A percentile compares a stretch with the other conserved stretches of the same genome.
These are phyloP conservation scores for Beris morrisii DNA, from an alignment of 2,888 invertebrate species.

Conservation along the genomic window DNA sequence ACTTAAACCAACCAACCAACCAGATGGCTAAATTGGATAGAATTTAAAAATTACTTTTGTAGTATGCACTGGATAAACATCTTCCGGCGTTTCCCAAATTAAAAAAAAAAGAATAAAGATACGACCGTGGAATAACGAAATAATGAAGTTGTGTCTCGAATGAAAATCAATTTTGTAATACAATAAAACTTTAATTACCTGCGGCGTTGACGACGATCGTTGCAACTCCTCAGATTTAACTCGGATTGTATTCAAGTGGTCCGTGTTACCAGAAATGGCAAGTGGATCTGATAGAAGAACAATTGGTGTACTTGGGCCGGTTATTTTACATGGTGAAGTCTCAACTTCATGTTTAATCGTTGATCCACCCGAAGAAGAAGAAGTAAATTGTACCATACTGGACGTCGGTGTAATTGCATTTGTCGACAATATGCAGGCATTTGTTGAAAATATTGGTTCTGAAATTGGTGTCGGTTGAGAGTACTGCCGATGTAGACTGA, in stretches of 20 bases:
- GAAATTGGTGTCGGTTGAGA: slow-evolving; percentile 56
- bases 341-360: slow-evolving; percentile 34
- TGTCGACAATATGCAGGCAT: slow-evolving; percentile 32
- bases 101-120: too few relatives aligned
- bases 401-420: slow-evolving; percentile 29
- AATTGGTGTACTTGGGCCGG: slow-evolving; percentile 51
- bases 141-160: too few relatives aligned
- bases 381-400: slow-evolving; percentile 35
- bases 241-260: slow-evolving; percentile 53
- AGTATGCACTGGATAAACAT: too few relatives aligned
- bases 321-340: slow-evolving; percentile 6
- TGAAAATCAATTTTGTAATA: too few relatives aligned
- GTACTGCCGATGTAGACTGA: slow-evolving; percentile 58
- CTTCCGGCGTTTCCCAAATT: too few relatives aligned
- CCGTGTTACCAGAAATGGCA: slow-evolving; percentile 45
- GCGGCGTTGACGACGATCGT: slow-evolving; percentile 65
- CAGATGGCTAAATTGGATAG: too few relatives aligned
- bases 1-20: too few relatives aligned
- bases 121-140: too few relatives aligned
- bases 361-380: neutral
- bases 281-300: slow-evolving; percentile 49
- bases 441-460: slow-evolving; percentile 33
- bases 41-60: too few relatives aligned
- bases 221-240: slow-evolving; percentile 64
- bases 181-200: slow-evolving; percentile 52